Conservation (phyloP, 2,888 invertebrate genomes). For the Argyresthia albistria region DNA sequence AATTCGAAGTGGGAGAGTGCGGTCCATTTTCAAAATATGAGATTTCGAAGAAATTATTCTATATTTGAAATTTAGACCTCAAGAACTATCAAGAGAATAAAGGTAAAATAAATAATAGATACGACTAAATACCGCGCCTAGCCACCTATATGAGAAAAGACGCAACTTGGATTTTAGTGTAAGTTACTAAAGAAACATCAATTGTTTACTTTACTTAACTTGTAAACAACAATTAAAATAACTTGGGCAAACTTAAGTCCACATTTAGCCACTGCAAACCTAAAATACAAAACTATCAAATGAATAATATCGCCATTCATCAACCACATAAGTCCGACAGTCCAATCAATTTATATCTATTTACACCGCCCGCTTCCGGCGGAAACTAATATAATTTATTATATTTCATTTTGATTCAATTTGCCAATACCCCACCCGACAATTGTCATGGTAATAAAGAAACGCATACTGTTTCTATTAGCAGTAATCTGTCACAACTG, state of each 20-base stretch:
- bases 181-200: too few species aligned
- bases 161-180: too few species aligned
- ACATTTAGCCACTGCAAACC: too few species aligned
- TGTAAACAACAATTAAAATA: too few species aligned
- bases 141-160: too few species aligned
- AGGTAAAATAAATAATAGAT: too few species aligned
- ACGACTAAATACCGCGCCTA: too few species aligned
- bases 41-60: not conserved
- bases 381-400: slow-evolving; percentile 18
- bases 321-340: too few species aligned
- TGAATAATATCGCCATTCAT: too few species aligned
- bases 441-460: slow-evolving; percentile 30
- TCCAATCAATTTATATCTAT: not conserved
- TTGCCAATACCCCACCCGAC: slow-evolving; percentile 42
- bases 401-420: slow-evolving; percentile 68
- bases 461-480: slow-evolving; percentile 18
- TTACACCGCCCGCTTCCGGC: slow-evolving; percentile 11
- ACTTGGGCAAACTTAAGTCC: too few species aligned
- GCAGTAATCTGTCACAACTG: slow-evolving; percentile 44
- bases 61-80: not conserved
- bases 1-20: not conserved
- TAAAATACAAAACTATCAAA: too few species aligned
- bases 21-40: not conserved
- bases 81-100: not conserved
- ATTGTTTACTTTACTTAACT: too few species aligned